Base-by-base conservation (phyloP, 2,888 invertebrate genomes). In the Perizoma affinitatum region DNA sequence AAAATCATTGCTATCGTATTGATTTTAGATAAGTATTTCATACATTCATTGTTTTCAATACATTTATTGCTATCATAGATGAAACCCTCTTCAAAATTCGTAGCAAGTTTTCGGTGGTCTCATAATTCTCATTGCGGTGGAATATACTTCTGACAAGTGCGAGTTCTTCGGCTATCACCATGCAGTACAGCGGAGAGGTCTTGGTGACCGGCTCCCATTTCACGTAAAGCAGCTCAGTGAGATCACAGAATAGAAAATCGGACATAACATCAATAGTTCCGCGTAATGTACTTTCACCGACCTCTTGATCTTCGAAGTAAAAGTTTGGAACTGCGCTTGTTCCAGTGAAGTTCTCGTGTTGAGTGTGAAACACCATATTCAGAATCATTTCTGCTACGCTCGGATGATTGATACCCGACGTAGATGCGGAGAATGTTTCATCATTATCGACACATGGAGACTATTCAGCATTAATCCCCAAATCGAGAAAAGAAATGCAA, bases 221-320 rank as follows among this genome's bases (percentile, higher is more conserved):
- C 36, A 80, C 61, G 9, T 77, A 74, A 38, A 83, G 56, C 10
- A 81, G 49, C 4, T 78, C 78, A 9, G 70, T 11, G 9, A 40
- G 5, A 10, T 82, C 74, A 33, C 64, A 68, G 44, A 71, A 83
- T 0, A n/a, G 9, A 3, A 75, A 67, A 64, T 87, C 87, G 0
- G 84, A 79, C 35, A 58, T 47, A 6, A 83, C 79, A 10, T 77
- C 68, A 0, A 66, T 68, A 0, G 82, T 48, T 4, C 69, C 64
- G 9, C 60, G 67, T 33, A 67, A 64, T 7, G 64, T 52, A 4
- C 66, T 63, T 6, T 67, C 49, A 48, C 66, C 75, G 5, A 80
- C 65, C 5, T 69, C 67, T 61, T 76, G 68, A 46, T 84, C 84
- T 0, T 83, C 85, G 6, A 83, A 79, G 41, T 86, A 87, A 55